Base-by-base conservation (phyloP, 2,888 invertebrate genomes). In the Heteromurus nitidus region DNA sequence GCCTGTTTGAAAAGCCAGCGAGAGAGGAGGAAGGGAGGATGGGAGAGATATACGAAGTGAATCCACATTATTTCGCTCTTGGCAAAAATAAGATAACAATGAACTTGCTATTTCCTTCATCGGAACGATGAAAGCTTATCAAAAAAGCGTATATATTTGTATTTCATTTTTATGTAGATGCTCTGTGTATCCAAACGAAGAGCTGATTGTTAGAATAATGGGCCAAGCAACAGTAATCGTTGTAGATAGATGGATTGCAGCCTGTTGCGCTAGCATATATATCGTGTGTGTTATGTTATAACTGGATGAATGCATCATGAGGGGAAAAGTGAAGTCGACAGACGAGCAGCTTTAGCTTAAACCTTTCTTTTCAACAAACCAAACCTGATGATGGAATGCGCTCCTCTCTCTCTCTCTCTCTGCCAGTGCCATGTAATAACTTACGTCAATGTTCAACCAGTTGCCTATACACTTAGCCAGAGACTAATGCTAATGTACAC, bases 151-250 rank as follows among this genome's bases (percentile, higher is more conserved):
- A n/a, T 47, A n/a, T 47, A 16, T 47, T 47, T 3, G 11, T 47
- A 47, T 47, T 47, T 11, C n/a, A 47, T 47, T n/a, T n/a, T n/a
- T n/a, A n/a, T n/a, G n/a, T n/a, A n/a, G n/a, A n/a, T n/a, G n/a
- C n/a, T n/a, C n/a, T n/a, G n/a, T n/a, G 64, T 42, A 65, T 65
- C 11, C 55, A 68, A 50, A 50, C 3, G 53, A 20, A 62, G 62
- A 26, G 26, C 13, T n/a, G 67, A 75, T 67, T 26, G 75, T 64
- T 30, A 44, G 67, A 74, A 80, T 81, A 81, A 82, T 82, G 50
- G 81, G 81, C 30, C 82, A 82, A 76, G 76, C 82, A 82, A 82
- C 82, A 75, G 82, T 82, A 82, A 58, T 82, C 36, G 74, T 82
- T 82, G 82, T 82, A 82, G 76, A 55, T 36, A 47, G 58, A 5